Base-by-base conservation (phyloP, 2,113 vertebrate species). In the Bufo gargarizans region DNA sequence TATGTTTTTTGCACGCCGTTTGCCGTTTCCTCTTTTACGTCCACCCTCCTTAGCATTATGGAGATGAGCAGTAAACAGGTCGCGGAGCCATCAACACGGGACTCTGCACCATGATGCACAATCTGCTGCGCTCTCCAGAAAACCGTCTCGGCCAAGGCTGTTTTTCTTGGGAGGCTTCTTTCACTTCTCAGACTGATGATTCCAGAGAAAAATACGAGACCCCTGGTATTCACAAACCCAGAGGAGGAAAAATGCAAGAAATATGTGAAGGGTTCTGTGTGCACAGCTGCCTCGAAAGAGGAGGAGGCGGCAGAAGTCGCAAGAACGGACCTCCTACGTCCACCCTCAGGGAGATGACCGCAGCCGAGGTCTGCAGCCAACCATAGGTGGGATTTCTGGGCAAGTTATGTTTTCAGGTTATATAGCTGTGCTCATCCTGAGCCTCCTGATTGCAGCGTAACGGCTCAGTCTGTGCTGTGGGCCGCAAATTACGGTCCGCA, bases 221-320 rank as follows among this genome's bases (percentile, higher is more conserved):
- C 90, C 87, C 86, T 89, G 86, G 22, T 90, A 88, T 92, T 90
- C 90, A 17, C 85, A 77, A 80, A 83, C 84, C 77, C 88, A 86
- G 50, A 84, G 33, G 72, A 58, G 53, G 55, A 93, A 90, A 45
- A 76, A 45, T 47, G 11, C 6, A n/a, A n/a, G 59, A 9, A 76
- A 74, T 58, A 77, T 47, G 45, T 14, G 22, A 45, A 61, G 79
- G 50, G 45, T 8, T 61, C 20, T 82, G 86, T 59, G 49, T 50
- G 56, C 65, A 89, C 91, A 92, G 90, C 91, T 92, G 90, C 90
- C 92, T 86, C 77, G 91, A 90, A 86, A 67, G 14, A 5, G 1
- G 11, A 3, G 3, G 16, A 3, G 67, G 90, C 90, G 79, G 79
- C 58, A 53, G 13, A 16, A n/a, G 56, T 63, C 20, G 50, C 77